Base-by-base conservation (phyloP, 2,797 vertebrate genomes). In the Acanthopagrus latus region DNA sequence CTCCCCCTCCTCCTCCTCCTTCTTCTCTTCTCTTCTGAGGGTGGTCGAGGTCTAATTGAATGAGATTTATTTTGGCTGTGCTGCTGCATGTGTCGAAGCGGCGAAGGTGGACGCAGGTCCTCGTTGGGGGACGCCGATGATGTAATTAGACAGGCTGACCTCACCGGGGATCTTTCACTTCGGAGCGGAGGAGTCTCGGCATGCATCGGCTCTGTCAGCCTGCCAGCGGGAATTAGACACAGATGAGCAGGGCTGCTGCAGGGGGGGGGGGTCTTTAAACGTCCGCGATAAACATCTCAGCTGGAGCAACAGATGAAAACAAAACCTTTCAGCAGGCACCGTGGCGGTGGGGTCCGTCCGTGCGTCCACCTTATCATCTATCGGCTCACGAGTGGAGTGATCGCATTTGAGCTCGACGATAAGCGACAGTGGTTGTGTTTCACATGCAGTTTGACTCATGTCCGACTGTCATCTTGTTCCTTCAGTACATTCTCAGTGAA, bases 221-320 rank as follows among this genome's bases (percentile, higher is more conserved):
- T 82, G 82, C 67, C 85, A 80, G 68, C 47, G 64, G 71, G 33
- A 41, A 69, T 84, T 51, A 78, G 38, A 44, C 50, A 55, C 80
- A 71, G 21, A 60, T 20, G 63, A 76, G 72, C 55, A 7, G 14
- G n/a, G 55, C 33, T 70, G 50, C 63, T 33, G 33, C 33, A 33
- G 33, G 33, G 33, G 33, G 51, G 48, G 7, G 25, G 25, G 17
- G 43, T 29, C 67, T 68, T 75, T 5, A 73, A 44, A 67, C 62
- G 55, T 46, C 43, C 4, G 23, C 2, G 43, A 51, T n/a, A 50
- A 78, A 48, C 50, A 54, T 56, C 71, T 83, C 70, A 62, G 13
- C 54, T 65, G 44, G 70, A 58, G 85, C 87, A 92, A 89, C 88
- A 88, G 85, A 92, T 89, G 81, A 33, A 62, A 76, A 63, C 62